Evolutionary conservation across 2,113 vertebrate species (phyloP), one percentile per base, ranked within the genome.

Genomic region (Podarcis cretensis): DNA sequence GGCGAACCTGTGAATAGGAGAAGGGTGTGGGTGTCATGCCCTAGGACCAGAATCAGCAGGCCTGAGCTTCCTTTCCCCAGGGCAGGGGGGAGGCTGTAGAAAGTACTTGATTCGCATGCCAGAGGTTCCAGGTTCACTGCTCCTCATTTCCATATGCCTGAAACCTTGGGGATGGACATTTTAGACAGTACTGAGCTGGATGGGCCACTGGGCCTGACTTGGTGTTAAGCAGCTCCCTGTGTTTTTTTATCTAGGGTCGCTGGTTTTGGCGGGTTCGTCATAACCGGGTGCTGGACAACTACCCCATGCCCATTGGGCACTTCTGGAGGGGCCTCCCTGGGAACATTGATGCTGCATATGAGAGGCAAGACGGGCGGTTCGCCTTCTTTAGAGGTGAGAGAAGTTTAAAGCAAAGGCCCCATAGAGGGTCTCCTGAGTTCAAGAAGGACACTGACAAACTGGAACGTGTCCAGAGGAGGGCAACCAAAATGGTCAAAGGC

Each of bases 221-320:
- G 66, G 66, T 27, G 1, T 30, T 30, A 30, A 30, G 69, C 25
- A 14, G 77, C 9, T 57, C 23, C 40, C 59, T 20, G 18, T 63
- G 25, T 59, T 37, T 37, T 43, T 35, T 35, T 37, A 9, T 65
- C 12, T 81, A 99, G 99, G 98, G 98, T 86, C 96, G 96, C 78
- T 99, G 99, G 99, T 99, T 99, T 95, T 99, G 99, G 99, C 97
- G 99, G 48, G 98, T 99, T 9, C 96, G 98, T 48, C 96, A 99
- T 92, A 99, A 99, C 95, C 98, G 97, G 0, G 98, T 99, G 86
- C 95, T 99, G 91, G 98, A 99, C 94, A 99, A 99, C 93, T 99
- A 99, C 84, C 99, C 99, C 37, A 99, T 99, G 99, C 98, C 98
- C 1, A 99, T 99, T 0, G 98, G 98, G 0, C 98, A 99, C 81